Evolutionary conservation across 2,113 vertebrate genomes (phyloP), one percentile per base, ranked within the genome.

Genomic region (Microtus oregoni): DNA sequence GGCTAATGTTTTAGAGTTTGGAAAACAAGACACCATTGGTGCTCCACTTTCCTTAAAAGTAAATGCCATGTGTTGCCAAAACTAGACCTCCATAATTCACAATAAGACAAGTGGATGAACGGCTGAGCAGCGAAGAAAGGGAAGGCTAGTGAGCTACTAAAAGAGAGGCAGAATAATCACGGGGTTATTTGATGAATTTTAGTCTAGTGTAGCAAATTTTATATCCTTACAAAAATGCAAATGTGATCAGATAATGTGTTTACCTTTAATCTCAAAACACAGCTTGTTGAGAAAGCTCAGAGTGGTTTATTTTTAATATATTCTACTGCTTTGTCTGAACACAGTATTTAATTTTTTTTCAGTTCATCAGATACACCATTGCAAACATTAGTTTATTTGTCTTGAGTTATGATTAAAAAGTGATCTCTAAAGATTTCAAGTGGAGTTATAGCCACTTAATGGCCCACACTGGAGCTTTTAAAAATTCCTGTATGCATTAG

Each of bases 361-460:
- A 12, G 9, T 76, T 93, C 61, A 89, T 72, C 67, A 72, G 44
- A 89, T 61, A 79, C n/a, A 82, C 9, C 6, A 41, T 92, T 83
- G 35, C 67, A 90, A 76, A 82, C 41, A 87, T 14, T 19, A 94
- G 87, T 85, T 75, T 95, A 8, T 91, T 92, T 94, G n/a, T 77
- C 41, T 85, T 87, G 24, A 94, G 15, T 85, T 92, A 95, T 75
- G 38, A 83, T 63, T 63, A 78, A 72, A 93, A 26, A 94, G 44
- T 89, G 14, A 82, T 87, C 58, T 85, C 63, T 73, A 76, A 44
- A 28, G 28, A 93, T 82, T 20, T 89, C 32, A 52, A 78, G 44
- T 75, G 22, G 30, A 22, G 4, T 70, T 92, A 0, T 19, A 67
- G 41, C 24, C 13, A 7, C 11, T 70, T 90, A 94, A 85, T 76